phyloP scores from a whole-genome alignment of 2,888 invertebrate species.

The Meloe dianella region DNA sequence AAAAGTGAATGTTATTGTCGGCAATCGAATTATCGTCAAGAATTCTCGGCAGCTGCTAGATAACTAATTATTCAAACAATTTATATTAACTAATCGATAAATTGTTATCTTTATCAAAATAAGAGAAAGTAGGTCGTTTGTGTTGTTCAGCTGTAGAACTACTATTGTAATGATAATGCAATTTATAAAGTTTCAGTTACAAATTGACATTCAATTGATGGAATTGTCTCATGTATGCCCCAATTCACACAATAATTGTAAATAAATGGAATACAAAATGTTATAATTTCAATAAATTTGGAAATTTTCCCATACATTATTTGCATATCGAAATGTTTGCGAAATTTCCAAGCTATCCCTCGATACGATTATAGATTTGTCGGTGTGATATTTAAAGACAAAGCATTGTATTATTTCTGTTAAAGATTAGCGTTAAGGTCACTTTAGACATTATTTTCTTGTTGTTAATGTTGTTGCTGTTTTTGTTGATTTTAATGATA shows the following conservation, averaged over 20 bases:
- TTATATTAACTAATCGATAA: background rate
- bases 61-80: background rate
- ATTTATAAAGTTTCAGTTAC: background rate
- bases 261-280: background rate
- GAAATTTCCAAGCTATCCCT: background rate
- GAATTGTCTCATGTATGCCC: background rate
- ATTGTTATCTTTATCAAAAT: background rate
- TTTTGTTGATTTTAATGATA: background rate
- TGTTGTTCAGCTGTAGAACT: background rate
- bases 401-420: constrained; percentile 9
- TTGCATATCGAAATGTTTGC: background rate
- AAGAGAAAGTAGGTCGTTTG: constrained; percentile 4
- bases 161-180: background rate
- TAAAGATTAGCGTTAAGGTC: background rate
- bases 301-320: background rate
- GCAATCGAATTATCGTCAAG: background rate
- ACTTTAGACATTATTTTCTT: background rate
- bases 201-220: background rate
- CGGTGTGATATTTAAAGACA: background rate
- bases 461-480: background rate
- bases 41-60: background rate
- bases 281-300: background rate
- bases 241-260: background rate
- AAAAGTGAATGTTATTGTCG: background rate
- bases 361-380: background rate